Base-by-base conservation (phyloP, 1,140 invertebrate genomes). In the Bursaphelenchus mucronatus region DNA sequence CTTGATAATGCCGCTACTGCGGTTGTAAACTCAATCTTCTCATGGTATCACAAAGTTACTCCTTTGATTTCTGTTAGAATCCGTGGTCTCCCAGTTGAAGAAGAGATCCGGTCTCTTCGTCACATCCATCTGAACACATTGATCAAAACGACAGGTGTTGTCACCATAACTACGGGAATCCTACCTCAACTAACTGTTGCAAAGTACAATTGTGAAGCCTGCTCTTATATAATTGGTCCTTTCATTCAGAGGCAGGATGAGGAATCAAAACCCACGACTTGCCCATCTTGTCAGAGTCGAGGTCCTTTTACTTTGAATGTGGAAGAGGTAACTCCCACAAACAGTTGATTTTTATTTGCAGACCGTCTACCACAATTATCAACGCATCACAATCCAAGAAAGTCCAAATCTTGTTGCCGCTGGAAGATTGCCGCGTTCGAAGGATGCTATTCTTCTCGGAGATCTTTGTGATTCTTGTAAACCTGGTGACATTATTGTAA, bases 291-390 rank as follows among this genome's bases (percentile, higher is more conserved):
- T 88, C 95, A 98, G 82, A 93, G 91, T 79, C 85, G 85, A 64
- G 95, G 95, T 4, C 95, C 95, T 0, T 99, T 98, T 82, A 84
- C 86, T 68, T 82, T 87, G 40, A 87, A 87, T 67, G 86, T 86
- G 82, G 85, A 87, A 76, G 89, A 91, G 85, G 90, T 92, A 82
- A 85, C 81, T 78, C 50, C 8, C 17, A 62, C 43, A 57, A 51
- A 40, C 45, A 56, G 49, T 47, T 57, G 68, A 58, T 57, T 66
- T 74, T 76, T 57, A 55, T 56, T 75, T 74, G 82, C 88, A 97
- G 89, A 98, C 95, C 4, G 78, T 99, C 21, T 99, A 97, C 81
- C 88, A 95, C 61, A 98, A 99, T 82, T 99, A 97, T 81, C 96
- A 99, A 83, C 91, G 94, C 78, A 89, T 99, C 15, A 95, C 92